phyloP scores from a whole-genome alignment of 2,113 vertebrate genomes.

The Erinaceus europaeus region DNA sequence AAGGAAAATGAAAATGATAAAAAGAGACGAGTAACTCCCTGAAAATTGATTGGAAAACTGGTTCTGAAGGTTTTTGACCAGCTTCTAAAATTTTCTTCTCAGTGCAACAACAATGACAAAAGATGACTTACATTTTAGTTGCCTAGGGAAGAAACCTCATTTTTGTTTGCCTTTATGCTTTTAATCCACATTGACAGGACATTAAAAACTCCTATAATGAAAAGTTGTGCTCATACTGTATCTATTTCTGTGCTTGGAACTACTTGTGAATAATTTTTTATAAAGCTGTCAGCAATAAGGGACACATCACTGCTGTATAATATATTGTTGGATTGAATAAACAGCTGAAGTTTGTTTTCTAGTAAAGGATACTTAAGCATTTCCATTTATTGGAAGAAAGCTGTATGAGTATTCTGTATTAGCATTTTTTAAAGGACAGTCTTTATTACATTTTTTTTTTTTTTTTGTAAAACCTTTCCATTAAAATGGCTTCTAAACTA shows the following conservation, averaged over 20 bases:
- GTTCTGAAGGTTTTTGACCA: conserved; percentile 52
- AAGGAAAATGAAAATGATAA: conserved; percentile 46
- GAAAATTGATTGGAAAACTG: conserved; percentile 59
- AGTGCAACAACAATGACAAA: too few relatives aligned
- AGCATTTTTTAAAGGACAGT: conserved; percentile 65
- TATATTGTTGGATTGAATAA: conserved; percentile 61
- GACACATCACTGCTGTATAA: conserved; percentile 61
- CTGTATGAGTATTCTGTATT: conserved; percentile 62
- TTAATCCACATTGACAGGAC: conserved; percentile 69
- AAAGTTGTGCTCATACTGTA: conserved; percentile 59
- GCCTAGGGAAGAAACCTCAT: conserved; percentile 69
- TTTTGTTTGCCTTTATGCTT: conserved; percentile 77
- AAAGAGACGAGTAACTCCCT: conserved; percentile 55
- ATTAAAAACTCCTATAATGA: conserved; percentile 61
- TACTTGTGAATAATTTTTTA: conserved; percentile 66
- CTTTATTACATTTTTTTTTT: background rate
- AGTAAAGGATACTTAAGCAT: conserved; percentile 42
- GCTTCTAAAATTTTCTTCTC: conserved; percentile 66
- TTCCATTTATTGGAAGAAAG: conserved; percentile 66
- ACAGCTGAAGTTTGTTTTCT: conserved; percentile 59
- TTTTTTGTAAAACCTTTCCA: conserved; percentile 59
- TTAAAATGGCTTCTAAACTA: conserved; percentile 59
- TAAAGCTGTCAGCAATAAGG: conserved; percentile 65
- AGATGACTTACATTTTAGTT: conserved; percentile 72
- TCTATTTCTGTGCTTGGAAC: conserved; percentile 75